A percentile compares a stretch with the other conserved stretches of the same genome.
These are phyloP conservation scores for Grallaria varia DNA, from an alignment of 2,113 vertebrate genomes.

Conservation along the genomic window DNA sequence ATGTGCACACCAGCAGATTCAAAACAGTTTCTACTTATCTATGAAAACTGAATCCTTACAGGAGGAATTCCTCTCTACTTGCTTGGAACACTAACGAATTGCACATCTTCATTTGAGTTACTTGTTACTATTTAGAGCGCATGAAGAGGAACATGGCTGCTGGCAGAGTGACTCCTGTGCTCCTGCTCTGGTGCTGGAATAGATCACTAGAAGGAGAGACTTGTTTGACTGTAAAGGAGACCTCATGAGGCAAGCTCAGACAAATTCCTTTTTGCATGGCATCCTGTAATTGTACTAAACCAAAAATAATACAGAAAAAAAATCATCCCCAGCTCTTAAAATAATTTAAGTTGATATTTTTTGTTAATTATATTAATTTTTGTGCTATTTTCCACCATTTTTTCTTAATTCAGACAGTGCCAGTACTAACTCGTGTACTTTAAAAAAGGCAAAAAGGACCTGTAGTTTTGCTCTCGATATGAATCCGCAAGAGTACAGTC, in stretches of 20 bases:
- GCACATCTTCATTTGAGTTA: neutral
- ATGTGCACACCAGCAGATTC: neutral
- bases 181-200: neutral
- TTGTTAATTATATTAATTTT: fast-evolving
- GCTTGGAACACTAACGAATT: neutral
- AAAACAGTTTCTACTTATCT: neutral
- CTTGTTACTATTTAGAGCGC: neutral
- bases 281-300: neutral
- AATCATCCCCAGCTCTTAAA: neutral
- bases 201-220: neutral
- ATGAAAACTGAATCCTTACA: neutral
- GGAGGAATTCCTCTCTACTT: neutral
- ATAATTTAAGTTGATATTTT: neutral
- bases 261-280: neutral
- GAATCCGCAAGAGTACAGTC: neutral
- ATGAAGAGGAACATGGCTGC: neutral
- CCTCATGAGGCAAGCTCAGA: neutral
- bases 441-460: neutral
- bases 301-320: neutral
- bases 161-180: neutral
- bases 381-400: neutral
- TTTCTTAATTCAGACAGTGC: neutral
- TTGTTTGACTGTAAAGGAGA: neutral
- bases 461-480: neutral
- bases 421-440: neutral